Evolutionary conservation across 2,113 vertebrate species (phyloP).

Genomic region (Illadopsis cleaveri): DNA sequence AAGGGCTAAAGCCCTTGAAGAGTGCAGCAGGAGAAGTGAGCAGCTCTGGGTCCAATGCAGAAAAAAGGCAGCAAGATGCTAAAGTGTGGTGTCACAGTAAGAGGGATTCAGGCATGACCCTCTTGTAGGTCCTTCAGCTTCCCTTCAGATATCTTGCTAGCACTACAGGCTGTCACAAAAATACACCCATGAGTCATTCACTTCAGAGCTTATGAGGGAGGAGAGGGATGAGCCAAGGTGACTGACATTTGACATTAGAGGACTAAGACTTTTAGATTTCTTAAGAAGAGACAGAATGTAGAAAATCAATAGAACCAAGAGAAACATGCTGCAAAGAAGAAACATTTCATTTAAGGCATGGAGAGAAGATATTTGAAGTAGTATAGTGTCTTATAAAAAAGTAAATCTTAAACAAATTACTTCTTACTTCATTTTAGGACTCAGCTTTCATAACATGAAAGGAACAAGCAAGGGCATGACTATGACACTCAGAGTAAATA

Average conservation of each 20-base stretch:
- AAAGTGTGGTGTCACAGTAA: neutral
- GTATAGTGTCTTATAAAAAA: neutral
- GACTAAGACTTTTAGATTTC: neutral
- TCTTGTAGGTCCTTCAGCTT: neutral
- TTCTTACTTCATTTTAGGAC: neutral
- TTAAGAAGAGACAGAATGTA: neutral
- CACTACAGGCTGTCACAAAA: neutral
- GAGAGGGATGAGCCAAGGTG: neutral
- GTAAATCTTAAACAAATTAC: neutral
- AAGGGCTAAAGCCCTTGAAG: neutral
- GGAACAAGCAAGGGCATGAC: neutral
- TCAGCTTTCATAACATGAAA: neutral
- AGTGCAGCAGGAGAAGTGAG: neutral
- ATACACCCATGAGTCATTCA: neutral
- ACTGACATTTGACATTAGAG: neutral
- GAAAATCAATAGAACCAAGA: neutral
- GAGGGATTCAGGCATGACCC: neutral
- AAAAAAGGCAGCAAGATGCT: neutral
- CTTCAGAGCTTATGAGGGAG: neutral
- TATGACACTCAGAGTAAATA: neutral
- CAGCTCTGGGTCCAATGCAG: rapidly evolving
- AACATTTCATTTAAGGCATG: neutral
- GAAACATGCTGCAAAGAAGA: neutral
- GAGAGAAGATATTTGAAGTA: neutral
- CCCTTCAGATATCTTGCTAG: neutral